These are phyloP conservation scores for Euphonia xanthogaster DNA, from an alignment of 2,797 vertebrate species.

Conservation along the genomic window DNA sequence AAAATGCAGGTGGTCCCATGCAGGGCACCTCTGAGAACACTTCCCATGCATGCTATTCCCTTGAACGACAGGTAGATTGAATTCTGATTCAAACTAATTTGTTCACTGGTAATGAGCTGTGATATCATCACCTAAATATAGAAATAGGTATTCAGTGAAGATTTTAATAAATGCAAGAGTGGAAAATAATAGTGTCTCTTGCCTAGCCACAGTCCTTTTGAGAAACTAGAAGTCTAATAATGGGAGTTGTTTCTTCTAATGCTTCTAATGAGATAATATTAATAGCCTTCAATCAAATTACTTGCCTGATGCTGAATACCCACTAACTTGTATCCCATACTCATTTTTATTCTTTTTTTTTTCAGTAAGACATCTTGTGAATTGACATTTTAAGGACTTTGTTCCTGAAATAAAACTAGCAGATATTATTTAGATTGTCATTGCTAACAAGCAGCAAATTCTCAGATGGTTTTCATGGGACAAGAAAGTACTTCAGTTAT, in stretches of 20 bases:
- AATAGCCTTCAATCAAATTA: conserved; percentile 45
- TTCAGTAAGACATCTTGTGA: conserved; percentile 8
- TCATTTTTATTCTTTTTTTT: conserved; percentile 44
- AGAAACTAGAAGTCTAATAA: conserved; percentile 5
- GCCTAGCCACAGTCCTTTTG: not conserved
- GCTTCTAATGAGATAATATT: conserved; percentile 34
- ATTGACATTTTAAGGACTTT: conserved; percentile 29
- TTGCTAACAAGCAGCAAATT: conserved; percentile 3
- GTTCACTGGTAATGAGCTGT: conserved; percentile 17
- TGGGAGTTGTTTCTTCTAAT: conserved; percentile 2
- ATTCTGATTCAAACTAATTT: conserved; percentile 49
- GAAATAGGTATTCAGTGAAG: conserved; percentile 7
- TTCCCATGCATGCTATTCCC: not conserved
- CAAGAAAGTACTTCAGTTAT: not conserved
- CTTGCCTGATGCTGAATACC: conserved; percentile 4
- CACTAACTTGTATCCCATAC: not conserved
- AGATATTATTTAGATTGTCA: conserved; percentile 10
- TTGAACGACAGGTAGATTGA: not conserved
- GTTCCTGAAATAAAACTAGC: conserved; percentile 37
- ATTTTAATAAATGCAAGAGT: conserved; percentile 3
- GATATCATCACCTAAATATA: conserved; percentile 15
- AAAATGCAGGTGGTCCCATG: not conserved
- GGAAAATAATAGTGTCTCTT: not conserved
- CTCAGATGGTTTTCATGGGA: not conserved
- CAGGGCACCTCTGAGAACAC: not conserved